phyloP scores from a whole-genome alignment of 2,797 vertebrate genomes.

The Ctenochaetus hawaiiensis region DNA sequence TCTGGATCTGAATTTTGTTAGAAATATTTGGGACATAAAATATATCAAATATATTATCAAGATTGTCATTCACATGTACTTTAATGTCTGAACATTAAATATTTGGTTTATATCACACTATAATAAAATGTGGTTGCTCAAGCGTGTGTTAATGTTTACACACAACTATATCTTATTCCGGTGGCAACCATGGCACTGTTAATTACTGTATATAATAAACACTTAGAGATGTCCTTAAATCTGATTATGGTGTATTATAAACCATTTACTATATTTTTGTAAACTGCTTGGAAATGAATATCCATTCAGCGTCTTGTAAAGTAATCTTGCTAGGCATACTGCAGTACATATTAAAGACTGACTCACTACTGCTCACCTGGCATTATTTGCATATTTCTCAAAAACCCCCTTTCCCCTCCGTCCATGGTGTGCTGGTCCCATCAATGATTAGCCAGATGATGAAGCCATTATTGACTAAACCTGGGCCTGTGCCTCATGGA shows the following conservation, averaged over 20 bases:
- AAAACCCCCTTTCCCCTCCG: slow-evolving; percentile 39
- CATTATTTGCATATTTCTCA: slow-evolving; percentile 38
- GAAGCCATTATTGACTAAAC: slow-evolving; percentile 79
- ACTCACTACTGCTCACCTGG: slow-evolving; percentile 5
- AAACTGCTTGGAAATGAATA: background rate
- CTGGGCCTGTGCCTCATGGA: slow-evolving; percentile 74
- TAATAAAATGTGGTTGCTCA: background rate
- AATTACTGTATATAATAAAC: background rate
- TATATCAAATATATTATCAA: no score
- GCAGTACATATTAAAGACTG: slow-evolving; percentile 10
- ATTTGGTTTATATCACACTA: background rate
- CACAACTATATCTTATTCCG: background rate
- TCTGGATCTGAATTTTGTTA: no score
- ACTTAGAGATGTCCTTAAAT: background rate
- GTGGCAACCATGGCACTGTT: background rate
- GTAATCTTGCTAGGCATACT: slow-evolving; percentile 1
- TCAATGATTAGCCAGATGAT: slow-evolving; percentile 78
- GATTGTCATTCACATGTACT: no score
- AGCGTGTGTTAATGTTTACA: background rate
- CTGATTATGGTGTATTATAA: background rate
- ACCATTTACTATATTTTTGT: background rate
- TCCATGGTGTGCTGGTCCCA: slow-evolving; percentile 47
- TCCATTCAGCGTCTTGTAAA: slow-evolving; percentile 6
- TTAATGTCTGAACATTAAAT: background rate
- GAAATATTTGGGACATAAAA: no score